phyloP scores from a whole-genome alignment of 2,113 vertebrate species.

The Sminthopsis crassicaudata region DNA sequence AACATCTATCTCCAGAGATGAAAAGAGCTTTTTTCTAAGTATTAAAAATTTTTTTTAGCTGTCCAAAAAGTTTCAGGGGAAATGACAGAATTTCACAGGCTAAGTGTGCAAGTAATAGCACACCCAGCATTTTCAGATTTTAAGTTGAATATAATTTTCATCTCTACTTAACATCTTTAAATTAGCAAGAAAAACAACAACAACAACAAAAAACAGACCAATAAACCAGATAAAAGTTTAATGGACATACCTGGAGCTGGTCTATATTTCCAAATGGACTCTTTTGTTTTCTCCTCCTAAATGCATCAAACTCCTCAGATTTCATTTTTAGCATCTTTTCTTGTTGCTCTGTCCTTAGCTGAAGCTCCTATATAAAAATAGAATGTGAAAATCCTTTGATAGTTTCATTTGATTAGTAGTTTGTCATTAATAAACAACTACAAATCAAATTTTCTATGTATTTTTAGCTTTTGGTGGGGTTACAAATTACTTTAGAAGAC shows the following conservation, averaged over 20 bases:
- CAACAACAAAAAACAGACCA: background rate
- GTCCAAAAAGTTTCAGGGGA: slow-evolving; percentile 37
- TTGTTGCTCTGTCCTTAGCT: slow-evolving; percentile 79
- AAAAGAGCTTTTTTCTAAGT: slow-evolving; percentile 51
- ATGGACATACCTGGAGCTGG: slow-evolving; percentile 71
- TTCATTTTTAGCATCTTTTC: slow-evolving; percentile 79
- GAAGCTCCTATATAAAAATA: slow-evolving; percentile 83
- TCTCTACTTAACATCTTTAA: slow-evolving; percentile 40
- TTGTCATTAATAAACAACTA: slow-evolving; percentile 24
- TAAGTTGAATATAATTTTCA: slow-evolving; percentile 39
- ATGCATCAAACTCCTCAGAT: slow-evolving; percentile 78
- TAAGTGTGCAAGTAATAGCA: background rate
- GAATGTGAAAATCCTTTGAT: slow-evolving; percentile 34
- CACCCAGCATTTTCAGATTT: slow-evolving; percentile 49
- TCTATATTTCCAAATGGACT: slow-evolving; percentile 53
- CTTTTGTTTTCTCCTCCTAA: slow-evolving; percentile 75
- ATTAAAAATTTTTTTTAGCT: slow-evolving; percentile 51
- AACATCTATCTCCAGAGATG: slow-evolving; percentile 36
- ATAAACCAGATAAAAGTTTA: slow-evolving; percentile 48
- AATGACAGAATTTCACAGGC: slow-evolving; percentile 40
- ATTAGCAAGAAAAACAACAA: slow-evolving; percentile 9
- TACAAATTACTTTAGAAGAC: background rate
- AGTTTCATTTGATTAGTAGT: slow-evolving; percentile 12
- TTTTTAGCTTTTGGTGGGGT: background rate
- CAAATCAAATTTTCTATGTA: background rate